These are phyloP conservation scores for Hoplostethus mediterraneus DNA, from an alignment of 2,797 vertebrate species.

Conservation along the genomic window DNA sequence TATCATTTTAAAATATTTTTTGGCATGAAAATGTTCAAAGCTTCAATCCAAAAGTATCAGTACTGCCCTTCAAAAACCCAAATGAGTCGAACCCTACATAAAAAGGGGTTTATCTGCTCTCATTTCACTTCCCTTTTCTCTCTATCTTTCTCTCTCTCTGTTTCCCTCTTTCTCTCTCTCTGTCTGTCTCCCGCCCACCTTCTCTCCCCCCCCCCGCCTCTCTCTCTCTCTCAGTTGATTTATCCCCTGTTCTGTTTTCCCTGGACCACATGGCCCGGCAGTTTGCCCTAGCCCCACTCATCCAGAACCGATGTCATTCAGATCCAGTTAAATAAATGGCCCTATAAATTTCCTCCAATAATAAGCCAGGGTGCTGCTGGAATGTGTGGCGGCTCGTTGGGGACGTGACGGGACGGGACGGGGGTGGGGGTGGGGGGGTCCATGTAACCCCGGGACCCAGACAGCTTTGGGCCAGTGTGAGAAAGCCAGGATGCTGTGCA, in stretches of 20 bases:
- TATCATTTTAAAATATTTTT: no score
- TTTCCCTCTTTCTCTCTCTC: conserved; percentile 48
- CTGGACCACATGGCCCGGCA: conserved; percentile 90
- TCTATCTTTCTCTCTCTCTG: conserved; percentile 37
- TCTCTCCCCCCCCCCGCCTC: conserved; percentile 15
- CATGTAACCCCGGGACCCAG: conserved; percentile 76
- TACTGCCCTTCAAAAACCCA: no score
- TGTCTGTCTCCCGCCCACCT: conserved; percentile 14
- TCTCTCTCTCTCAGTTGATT: conserved; percentile 84
- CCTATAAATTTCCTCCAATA: conserved; percentile 95
- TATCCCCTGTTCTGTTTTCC: conserved; percentile 93
- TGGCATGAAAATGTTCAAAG: no score
- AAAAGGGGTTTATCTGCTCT: neutral
- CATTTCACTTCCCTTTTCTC: conserved; percentile 9
- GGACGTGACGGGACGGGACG: conserved; percentile 36
- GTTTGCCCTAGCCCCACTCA: conserved; percentile 90
- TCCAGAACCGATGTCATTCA: conserved; percentile 93
- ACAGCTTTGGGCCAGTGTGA: conserved; percentile 82
- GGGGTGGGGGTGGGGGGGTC: conserved; percentile 23
- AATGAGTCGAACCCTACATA: no score
- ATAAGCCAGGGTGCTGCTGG: conserved; percentile 88
- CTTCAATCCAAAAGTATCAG: no score
- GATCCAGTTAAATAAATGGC: conserved; percentile 95
- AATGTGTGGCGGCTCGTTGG: conserved; percentile 82
- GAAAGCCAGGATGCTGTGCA: conserved; percentile 51